A percentile compares a stretch with the other conserved stretches of the same genome.
Conservation (phyloP, 1,140 invertebrate species). For the Triops longicaudatus region DNA sequence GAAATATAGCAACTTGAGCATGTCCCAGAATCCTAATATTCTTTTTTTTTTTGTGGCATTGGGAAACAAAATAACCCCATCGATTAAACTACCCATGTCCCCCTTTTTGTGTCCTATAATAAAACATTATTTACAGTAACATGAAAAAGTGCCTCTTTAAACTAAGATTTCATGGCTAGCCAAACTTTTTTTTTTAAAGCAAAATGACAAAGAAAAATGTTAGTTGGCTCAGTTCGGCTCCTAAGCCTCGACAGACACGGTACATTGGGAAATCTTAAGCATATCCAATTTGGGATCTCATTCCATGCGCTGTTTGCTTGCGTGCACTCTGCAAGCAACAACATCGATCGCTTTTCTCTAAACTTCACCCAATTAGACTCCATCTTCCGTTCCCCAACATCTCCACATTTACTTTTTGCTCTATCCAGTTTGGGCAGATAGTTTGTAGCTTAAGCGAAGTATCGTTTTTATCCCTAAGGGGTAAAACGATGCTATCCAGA, state of each 20-base stretch:
- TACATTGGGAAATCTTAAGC: constrained; percentile 12
- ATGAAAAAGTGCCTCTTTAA: not conserved
- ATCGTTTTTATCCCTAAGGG: too few species aligned
- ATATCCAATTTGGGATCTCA: constrained; percentile 10
- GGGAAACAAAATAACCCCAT: not conserved
- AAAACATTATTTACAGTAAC: not conserved
- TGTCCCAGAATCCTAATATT: not conserved
- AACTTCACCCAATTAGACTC: constrained; percentile 8
- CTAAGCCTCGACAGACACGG: not conserved
- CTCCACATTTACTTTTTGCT: not conserved
- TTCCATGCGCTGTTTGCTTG: constrained; percentile 11
- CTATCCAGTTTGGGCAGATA: not conserved
- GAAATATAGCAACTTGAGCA: not conserved
- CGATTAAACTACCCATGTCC: not conserved
- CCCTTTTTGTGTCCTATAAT: not conserved
- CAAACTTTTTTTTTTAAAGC: not conserved
- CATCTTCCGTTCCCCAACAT: not conserved
- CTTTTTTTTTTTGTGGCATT: not conserved
- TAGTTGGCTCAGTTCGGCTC: not conserved
- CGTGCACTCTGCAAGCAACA: constrained; percentile 9
- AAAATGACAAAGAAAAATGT: not conserved
- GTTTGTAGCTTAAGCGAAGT: not conserved
- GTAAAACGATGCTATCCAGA: too few species aligned
- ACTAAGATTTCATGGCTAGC: not conserved
- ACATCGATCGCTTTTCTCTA: not conserved